phyloP scores from a whole-genome alignment of 2,797 vertebrate species.

The Danionella dracula region DNA sequence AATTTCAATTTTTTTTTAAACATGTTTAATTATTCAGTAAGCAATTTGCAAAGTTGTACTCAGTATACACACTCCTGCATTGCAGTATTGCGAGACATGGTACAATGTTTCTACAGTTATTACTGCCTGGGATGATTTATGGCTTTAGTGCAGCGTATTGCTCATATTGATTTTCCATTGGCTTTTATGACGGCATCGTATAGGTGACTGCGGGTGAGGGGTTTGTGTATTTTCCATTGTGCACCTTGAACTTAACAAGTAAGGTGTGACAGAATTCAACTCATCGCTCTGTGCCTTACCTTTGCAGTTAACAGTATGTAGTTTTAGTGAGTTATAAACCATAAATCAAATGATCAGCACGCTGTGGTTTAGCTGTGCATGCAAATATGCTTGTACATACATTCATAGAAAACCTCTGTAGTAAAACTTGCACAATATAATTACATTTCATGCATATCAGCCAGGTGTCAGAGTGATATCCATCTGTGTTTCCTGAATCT shows the following conservation, averaged over 20 bases:
- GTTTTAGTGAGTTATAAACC: not conserved
- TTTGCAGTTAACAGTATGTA: not conserved
- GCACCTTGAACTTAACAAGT: not conserved
- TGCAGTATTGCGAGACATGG: not conserved
- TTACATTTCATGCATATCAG: too few species aligned
- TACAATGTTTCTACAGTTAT: not conserved
- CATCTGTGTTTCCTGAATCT: too few species aligned
- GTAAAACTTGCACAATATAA: too few species aligned
- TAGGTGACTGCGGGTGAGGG: constrained; percentile 38
- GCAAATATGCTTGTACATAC: too few species aligned
- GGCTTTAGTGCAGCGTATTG: constrained; percentile 29
- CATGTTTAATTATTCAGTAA: too few species aligned
- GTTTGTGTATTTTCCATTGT: not conserved
- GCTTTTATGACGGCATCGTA: constrained; percentile 38
- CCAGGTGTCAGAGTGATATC: too few species aligned
- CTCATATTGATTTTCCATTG: constrained; percentile 45
- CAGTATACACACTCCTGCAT: too few species aligned
- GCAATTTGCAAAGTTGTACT: too few species aligned
- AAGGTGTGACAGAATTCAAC: not conserved
- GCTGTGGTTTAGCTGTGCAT: too few species aligned
- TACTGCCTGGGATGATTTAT: constrained; percentile 37
- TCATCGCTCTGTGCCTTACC: not conserved
- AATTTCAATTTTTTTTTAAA: too few species aligned
- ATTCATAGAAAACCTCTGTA: too few species aligned
- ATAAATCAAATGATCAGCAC: too few species aligned